phyloP scores from a whole-genome alignment of 2,888 invertebrate genomes.

The Stegana nigrithorax region DNA sequence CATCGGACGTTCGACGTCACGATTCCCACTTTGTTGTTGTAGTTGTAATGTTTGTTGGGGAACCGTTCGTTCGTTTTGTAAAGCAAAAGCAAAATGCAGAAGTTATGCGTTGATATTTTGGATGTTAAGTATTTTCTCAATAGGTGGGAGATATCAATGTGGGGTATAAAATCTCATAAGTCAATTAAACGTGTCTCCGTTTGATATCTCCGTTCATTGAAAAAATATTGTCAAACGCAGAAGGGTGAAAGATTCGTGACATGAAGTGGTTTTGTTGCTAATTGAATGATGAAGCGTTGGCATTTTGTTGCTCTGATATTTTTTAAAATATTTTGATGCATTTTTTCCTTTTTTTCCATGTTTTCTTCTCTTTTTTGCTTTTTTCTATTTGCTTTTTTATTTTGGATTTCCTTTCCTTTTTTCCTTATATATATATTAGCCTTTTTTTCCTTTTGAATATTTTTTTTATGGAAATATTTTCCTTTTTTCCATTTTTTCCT shows the following conservation, averaged over 20 bases:
- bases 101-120: too few relatives aligned
- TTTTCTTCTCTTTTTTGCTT: slow-evolving; percentile 17
- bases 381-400: slow-evolving; percentile 30
- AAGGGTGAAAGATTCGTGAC: too few relatives aligned
- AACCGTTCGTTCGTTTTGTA: not conserved
- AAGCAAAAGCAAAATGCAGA: not conserved
- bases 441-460: slow-evolving; percentile 26
- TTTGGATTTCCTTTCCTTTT: slow-evolving; percentile 26
- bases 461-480: slow-evolving; percentile 26
- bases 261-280: too few relatives aligned
- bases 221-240: slow-evolving; percentile 20
- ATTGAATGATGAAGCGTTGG: slow-evolving; percentile 12
- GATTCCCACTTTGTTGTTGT: slow-evolving; percentile 22
- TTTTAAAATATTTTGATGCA: slow-evolving; percentile 20
- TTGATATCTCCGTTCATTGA: slow-evolving; percentile 39
- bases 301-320: not conserved
- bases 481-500: slow-evolving; percentile 23
- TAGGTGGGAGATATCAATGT: slow-evolving; percentile 7
- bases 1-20: slow-evolving; percentile 51
- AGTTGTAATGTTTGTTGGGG: not conserved
- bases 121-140: slow-evolving; percentile 6
- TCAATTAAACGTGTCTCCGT: not conserved
- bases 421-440: slow-evolving; percentile 16
- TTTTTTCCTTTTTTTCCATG: slow-evolving; percentile 19
- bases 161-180: not conserved